Conservation (phyloP, 2,113 vertebrate species). For the Clarias macrocephalus region DNA sequence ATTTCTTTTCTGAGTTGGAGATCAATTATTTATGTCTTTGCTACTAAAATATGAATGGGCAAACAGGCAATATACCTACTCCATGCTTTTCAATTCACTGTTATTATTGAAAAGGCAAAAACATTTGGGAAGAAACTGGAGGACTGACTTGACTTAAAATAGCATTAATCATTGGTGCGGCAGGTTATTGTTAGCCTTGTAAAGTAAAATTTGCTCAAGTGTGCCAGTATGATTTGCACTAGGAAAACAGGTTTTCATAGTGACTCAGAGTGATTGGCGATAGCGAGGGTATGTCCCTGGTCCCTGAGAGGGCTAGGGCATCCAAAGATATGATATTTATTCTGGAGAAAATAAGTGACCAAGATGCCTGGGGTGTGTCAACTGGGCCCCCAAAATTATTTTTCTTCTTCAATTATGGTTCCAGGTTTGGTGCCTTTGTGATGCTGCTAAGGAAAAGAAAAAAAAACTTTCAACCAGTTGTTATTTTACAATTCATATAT, state of each 20-base stretch:
- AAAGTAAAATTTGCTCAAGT: background rate
- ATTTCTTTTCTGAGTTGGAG: constrained; percentile 57
- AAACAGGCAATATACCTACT: constrained; percentile 37
- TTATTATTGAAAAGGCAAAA: constrained; percentile 24
- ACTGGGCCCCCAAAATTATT: background rate
- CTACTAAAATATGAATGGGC: constrained; percentile 52
- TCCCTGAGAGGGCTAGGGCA: background rate
- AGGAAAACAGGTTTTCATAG: background rate
- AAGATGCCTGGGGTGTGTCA: background rate
- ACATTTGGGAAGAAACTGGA: background rate
- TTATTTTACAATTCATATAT: background rate
- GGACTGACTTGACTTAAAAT: background rate
- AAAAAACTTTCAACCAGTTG: background rate
- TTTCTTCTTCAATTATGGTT: background rate
- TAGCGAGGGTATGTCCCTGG: background rate
- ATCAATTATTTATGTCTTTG: constrained; percentile 62
- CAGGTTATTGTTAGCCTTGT: background rate
- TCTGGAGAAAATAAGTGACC: background rate
- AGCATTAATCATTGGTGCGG: background rate
- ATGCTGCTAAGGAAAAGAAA: background rate
- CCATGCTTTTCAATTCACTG: constrained; percentile 2
- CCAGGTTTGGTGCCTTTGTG: background rate
- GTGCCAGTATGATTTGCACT: background rate
- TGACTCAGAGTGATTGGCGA: background rate
- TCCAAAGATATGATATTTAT: background rate